A percentile compares a stretch with the other conserved stretches of the same genome.
phyloP scores from a whole-genome alignment of 2,113 vertebrate species.

The Himantopus leucocephalus region DNA sequence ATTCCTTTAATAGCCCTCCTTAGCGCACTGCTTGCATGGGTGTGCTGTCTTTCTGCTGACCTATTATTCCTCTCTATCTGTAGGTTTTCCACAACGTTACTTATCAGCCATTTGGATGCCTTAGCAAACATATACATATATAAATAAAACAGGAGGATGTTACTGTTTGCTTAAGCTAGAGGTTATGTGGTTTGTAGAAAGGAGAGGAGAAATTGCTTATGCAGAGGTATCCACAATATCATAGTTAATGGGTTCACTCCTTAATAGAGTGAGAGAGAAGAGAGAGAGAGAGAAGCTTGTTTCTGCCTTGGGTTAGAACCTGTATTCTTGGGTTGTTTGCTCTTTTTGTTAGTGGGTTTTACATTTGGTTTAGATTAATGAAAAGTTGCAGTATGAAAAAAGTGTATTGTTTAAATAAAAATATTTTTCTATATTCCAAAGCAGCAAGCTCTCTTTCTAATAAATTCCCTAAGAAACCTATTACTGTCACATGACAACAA shows the following conservation, averaged over 20 bases:
- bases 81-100: background rate
- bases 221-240: background rate
- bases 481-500: slow-evolving; percentile 15
- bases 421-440: background rate
- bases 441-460: background rate
- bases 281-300: background rate
- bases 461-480: slow-evolving; percentile 10
- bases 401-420: background rate
- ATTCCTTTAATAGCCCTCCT: background rate
- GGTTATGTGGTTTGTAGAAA: background rate
- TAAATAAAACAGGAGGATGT: background rate
- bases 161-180: background rate
- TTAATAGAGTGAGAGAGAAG: background rate
- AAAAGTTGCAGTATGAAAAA: background rate
- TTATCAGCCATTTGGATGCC: background rate
- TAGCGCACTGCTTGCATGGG: background rate
- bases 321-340: background rate
- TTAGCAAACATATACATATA: background rate
- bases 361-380: background rate
- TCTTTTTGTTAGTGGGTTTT: background rate
- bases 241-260: background rate
- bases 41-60: background rate
- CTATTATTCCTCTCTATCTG: background rate
- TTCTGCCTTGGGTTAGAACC: background rate
- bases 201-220: background rate